Base-by-base conservation (phyloP, 2,888 invertebrate genomes). In the Tetrapedia diversipes region DNA sequence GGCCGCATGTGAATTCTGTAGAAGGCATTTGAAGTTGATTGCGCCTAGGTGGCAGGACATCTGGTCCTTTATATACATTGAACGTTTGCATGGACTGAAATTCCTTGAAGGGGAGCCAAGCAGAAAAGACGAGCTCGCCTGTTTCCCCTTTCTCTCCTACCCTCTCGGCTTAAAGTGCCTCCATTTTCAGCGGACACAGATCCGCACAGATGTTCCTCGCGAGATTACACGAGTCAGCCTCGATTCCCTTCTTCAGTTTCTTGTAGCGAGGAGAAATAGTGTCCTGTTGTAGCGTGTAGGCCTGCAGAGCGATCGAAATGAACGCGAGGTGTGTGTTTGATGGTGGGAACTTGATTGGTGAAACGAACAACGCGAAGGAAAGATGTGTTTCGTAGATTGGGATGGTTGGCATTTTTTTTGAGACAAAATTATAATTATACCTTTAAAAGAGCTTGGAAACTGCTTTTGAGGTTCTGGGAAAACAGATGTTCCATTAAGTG, bases 11-110 rank as follows among this genome's bases (percentile, higher is more conserved):
- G 82, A 84, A 80, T 84, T 84, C 84, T 64, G 69, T 60, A 51
- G 75, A 45, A 79, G 79, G 69, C 77, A 80, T 84, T 84, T 64
- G 82, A 84, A 82, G 84, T 80, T 81, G 84, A 84, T 84, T 84
- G 84, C 82, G 73, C 65, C 76, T 72, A 84, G 84, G 78, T 84
- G 73, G 76, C 71, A 82, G 80, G 84, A 84, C 84, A 84, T 84
- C 84, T 84, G 84, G 77, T 82, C 80, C 84, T 84, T 76, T 77
- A 83, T 83, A 83, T 77, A 81, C 63, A 64, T 73, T 37, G 80
- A 76, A 70, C 77, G 74, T 82, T 83, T 78, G 77, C 84, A 84
- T 84, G 71, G 71, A 69, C 71, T 57, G 82, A 74, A 80, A 80
- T 84, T 84, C 76, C 77, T 82, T 68, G 77, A 78, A 82, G 80